phyloP scores from a whole-genome alignment of 2,797 vertebrate species.

The Eleutherodactylus coqui region DNA sequence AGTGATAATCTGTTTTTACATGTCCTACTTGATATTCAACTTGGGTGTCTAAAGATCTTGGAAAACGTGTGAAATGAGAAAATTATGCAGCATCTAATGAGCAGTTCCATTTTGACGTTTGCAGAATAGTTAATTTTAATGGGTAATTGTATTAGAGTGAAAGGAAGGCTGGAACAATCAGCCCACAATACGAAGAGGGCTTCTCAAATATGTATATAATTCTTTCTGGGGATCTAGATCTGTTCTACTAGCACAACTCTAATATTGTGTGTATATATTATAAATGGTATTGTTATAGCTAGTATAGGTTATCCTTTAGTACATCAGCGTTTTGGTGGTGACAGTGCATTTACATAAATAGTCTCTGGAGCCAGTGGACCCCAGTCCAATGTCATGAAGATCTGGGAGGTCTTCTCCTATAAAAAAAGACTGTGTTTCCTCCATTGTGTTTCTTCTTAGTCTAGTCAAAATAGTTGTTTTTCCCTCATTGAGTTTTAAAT shows the following conservation, averaged over 20 bases:
- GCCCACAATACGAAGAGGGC: background rate
- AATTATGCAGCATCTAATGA: slow-evolving; percentile 49
- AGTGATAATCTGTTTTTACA: slow-evolving; percentile 18
- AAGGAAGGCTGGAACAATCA: background rate
- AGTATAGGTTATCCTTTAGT: background rate
- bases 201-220: background rate
- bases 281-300: background rate
- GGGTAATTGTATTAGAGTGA: slow-evolving; percentile 23
- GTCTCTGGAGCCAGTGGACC: slow-evolving; percentile 35
- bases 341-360: slow-evolving; percentile 29
- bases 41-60: slow-evolving; percentile 38
- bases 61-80: slow-evolving; percentile 49
- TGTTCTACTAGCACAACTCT: background rate
- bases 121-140: slow-evolving; percentile 38
- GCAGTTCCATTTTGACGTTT: slow-evolving; percentile 38
- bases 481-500: slow-evolving; percentile 79
- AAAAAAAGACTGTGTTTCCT: background rate
- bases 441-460: slow-evolving; percentile 10
- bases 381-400: slow-evolving; percentile 44
- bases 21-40: slow-evolving; percentile 39
- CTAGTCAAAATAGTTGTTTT: slow-evolving; percentile 78
- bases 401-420: slow-evolving; percentile 19
- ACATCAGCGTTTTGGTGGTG: background rate
- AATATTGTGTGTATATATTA: background rate
- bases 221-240: background rate